A percentile compares a stretch with the other conserved stretches of the same genome.
phyloP scores from a whole-genome alignment of 2,888 invertebrate genomes.

The Nasonovia ribisnigri region DNA sequence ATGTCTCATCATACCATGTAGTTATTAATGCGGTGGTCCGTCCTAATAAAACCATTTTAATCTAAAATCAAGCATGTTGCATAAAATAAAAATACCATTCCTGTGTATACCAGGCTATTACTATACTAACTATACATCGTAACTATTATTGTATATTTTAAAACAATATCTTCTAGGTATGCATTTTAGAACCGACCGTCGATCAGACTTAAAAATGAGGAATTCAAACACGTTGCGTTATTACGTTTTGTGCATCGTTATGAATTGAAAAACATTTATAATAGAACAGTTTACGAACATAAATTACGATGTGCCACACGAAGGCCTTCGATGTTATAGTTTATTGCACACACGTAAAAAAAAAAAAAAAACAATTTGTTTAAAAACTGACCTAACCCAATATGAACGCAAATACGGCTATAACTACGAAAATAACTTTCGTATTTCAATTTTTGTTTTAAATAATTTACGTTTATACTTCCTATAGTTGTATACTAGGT shows the following conservation, averaged over 20 bases:
- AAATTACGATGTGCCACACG: neutral
- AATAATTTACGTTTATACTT: neutral
- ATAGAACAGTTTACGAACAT: neutral
- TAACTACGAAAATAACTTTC: neutral
- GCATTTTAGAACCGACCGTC: neutral
- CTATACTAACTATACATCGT: neutral
- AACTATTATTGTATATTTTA: neutral
- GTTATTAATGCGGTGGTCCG: neutral
- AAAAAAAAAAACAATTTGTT: slow-evolving; percentile 9
- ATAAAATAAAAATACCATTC: neutral
- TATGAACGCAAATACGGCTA: neutral
- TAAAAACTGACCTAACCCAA: slow-evolving; percentile 47
- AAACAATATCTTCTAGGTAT: neutral
- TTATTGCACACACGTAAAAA: neutral
- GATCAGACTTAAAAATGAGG: neutral
- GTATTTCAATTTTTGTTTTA: neutral
- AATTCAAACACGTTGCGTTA: neutral
- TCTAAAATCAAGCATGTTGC: neutral
- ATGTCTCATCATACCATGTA: neutral
- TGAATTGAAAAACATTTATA: slow-evolving; percentile 21
- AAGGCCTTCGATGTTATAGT: neutral
- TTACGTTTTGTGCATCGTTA: neutral
- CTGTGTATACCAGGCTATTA: neutral
- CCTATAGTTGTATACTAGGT: neutral
- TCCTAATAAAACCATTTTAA: neutral